These are phyloP conservation scores for Athene noctua DNA, from an alignment of 2,113 vertebrate species.

Conservation along the genomic window DNA sequence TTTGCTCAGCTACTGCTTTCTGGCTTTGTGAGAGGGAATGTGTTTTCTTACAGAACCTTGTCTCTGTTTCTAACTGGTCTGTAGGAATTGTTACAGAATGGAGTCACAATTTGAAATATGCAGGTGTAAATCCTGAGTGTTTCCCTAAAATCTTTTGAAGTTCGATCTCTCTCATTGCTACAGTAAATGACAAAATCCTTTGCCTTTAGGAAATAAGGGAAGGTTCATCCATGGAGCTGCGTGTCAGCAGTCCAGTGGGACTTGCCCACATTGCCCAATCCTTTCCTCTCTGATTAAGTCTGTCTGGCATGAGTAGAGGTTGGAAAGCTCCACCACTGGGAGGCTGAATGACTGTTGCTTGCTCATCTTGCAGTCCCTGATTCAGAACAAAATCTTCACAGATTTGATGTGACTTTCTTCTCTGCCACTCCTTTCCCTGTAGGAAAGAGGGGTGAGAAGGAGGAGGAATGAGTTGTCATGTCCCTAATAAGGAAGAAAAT, in stretches of 20 bases:
- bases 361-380: background rate
- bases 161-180: background rate
- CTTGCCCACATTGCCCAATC: background rate
- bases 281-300: background rate
- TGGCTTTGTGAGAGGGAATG: background rate
- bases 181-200: background rate
- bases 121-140: background rate
- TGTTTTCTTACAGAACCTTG: background rate
- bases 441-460: background rate
- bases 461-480: background rate
- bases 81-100: background rate
- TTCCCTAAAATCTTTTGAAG: background rate
- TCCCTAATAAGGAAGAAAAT: background rate
- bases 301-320: background rate
- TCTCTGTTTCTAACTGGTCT: background rate
- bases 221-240: background rate
- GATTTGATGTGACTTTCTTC: background rate
- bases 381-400: background rate
- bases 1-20: slow-evolving; percentile 15
- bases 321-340: background rate
- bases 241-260: background rate
- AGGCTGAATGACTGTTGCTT: background rate
- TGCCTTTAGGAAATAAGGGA: background rate
- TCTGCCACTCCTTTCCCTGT: background rate
- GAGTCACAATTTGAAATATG: background rate